Base-by-base conservation (phyloP, 2,113 vertebrate genomes). In the Aplodontia rufa region DNA sequence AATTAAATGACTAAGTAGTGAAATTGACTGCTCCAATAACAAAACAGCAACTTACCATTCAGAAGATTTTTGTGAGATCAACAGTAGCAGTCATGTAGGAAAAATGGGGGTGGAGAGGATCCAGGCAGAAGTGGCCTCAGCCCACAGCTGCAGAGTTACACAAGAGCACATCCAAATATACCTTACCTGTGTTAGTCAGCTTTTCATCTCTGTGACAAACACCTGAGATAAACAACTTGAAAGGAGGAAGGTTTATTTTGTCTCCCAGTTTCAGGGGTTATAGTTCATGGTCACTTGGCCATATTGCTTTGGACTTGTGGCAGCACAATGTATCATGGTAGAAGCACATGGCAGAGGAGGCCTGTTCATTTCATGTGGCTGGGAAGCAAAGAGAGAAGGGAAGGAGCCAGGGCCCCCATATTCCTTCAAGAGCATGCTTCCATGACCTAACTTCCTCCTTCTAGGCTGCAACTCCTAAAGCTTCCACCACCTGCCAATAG, bases 221-320 rank as follows among this genome's bases (percentile, higher is more conserved):
- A 37, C 45, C 47, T 51, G 45, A 53, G 19, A 53, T 62, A 37
- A 75, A 32, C 30, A 49, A 35, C 3, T 32, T 32, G 6, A 79
- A 78, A 51, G 13, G 16, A 51, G 26, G 45, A 66, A 40, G 6
- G 20, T 69, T 69, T 55, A 68, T 53, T 69, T 80, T 69, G 5
- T 30, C 74, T 51, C 8, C 17, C 3, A 49, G 7, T 76, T 81
- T 19, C 68, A 58, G 14, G 55, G 5, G 6, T 53, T 60, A 47
- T 2, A 10, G 9, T 62, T 14, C 40, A 72, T 37, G n/a, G 14
- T 47, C 32, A 20, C 32, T 37, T 47, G 13, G 42, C 13, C 40
- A 35, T 1, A 1, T n/a, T n/a, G n/a, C n/a, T n/a, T n/a, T n/a
- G n/a, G n/a, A 64, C 20, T 35, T 26, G 2, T 12, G 11, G 42